Conservation (phyloP, 1,140 invertebrate genomes). For the Drosophila tristis region DNA sequence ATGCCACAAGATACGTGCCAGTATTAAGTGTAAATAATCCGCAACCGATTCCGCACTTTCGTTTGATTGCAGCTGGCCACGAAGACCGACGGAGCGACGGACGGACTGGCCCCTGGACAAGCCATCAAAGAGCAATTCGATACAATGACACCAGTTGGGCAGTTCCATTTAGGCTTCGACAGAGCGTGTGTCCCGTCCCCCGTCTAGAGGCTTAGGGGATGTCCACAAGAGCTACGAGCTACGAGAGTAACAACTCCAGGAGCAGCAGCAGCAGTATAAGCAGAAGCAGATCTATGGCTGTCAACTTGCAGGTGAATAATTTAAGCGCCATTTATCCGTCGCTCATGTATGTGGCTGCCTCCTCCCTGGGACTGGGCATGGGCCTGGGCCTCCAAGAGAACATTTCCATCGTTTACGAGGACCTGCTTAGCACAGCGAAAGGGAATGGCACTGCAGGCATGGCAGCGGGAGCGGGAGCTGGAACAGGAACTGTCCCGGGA, state of each 20-base stretch:
- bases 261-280: neutral
- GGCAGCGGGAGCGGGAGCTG: neutral
- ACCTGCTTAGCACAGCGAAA: constrained; percentile 53
- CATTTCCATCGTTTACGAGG: constrained; percentile 67
- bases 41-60: neutral
- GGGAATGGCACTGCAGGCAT: constrained; percentile 13
- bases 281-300: constrained; percentile 56
- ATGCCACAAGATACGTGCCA: constrained; percentile 1
- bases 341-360: constrained; percentile 71
- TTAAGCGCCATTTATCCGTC: constrained; percentile 55
- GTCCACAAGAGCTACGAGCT: constrained; percentile 11
- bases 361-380: constrained; percentile 43
- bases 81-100: constrained; percentile 3
- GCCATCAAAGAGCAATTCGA: constrained; percentile 35
- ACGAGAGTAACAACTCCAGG: constrained; percentile 12
- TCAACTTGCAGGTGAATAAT: constrained; percentile 60
- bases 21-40: constrained; percentile 12
- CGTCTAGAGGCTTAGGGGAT: constrained; percentile 19
- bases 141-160: constrained; percentile 40
- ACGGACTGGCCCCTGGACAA: neutral
- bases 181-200: constrained; percentile 6
- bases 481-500: neutral
- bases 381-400: constrained; percentile 56
- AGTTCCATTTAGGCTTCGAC: constrained; percentile 9
- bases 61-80: constrained; percentile 27